Evolutionary conservation across 2,113 vertebrate species (phyloP), one percentile per base, ranked within the genome.

Genomic region (Oncorhynchus masou): DNA sequence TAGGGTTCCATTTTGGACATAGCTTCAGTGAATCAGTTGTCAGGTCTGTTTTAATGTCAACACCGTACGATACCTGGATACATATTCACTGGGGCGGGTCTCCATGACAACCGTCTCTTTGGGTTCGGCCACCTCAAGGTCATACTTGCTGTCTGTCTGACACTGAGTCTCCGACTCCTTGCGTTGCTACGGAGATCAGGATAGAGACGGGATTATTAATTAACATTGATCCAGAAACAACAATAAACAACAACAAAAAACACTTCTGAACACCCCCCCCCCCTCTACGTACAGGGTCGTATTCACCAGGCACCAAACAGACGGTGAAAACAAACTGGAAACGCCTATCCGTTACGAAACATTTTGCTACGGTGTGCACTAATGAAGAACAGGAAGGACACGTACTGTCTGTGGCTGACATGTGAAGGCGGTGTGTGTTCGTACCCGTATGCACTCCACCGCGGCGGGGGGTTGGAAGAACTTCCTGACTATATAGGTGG

Each of bases 91-190:
- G 82, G 77, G 93, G 62, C 94, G 95, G 25, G 86, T 73, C 8
- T 97, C 96, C 74, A 69, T 91, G 84, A 92, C 87, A 85, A 88
- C 92, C n/a, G 84, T 90, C 78, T 96, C 96, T 85, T 92, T 95
- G 85, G 90, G 64, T n/a, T 96, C 95, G 7, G 92, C 45, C 13
- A 88, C 78, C 39, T 91, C 90, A 62, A 94, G 84, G 82, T 99
- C 96, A 27, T 95, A 97, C 89, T 97, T 99, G 86, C 74, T 92
- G 84, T 99, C 97, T 2, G 96, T 99, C 90, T 98, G 97, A 91
- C 97, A 99, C 86, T 98, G 96, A 0, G 97, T 98, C 93, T 99
- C 97, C 0, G 96, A 99, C 84, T 99, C 97, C 78, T 98, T 98
- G 62, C 96, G 90, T 89, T 97, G 96, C 98, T 99, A 78, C 49